Base-by-base conservation (phyloP, 1,140 invertebrate genomes). In the Lamellibrachia luymesi region DNA sequence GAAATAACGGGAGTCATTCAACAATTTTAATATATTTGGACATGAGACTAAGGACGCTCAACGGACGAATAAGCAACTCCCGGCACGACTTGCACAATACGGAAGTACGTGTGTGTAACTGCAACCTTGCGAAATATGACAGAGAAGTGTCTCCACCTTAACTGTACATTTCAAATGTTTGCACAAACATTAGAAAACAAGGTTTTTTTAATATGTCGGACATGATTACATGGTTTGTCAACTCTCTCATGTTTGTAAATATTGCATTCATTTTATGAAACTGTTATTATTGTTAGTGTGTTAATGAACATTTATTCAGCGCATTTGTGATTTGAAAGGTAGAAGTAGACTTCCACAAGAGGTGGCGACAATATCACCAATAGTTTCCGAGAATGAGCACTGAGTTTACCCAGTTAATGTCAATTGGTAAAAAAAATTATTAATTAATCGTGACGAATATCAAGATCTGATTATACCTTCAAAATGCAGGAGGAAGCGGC, bases 401-500 rank as follows among this genome's bases (percentile, higher is more conserved):
- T 1, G 38, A 38, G 64, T 22, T 22, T 80, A 10, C 2, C 64
- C 13, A 22, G 4, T 80, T 22, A 80, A 80, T 2, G 64, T 80
- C 25, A 80, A 80, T 80, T 17, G 0, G 13, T 80, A 80, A 80
- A 80, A 22, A 80, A 80, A 80, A 38, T 38, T 38, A 38, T 80
- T 0, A 56, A 22, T 80, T 80, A 80, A 4, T 22, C 64, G 7
- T 80, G 13, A 80, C 13, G 64, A 10, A 80, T 6, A 22, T 80
- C 4, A 80, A 80, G 64, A 80, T 0, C 4, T 2, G 25, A 80
- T 80, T 80, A 38, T 38, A 92, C 92, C 92, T 51, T 92, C 6
- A 27, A 51, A 92, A 2, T 51, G 92, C 51, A 92, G 51, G 8
- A 92, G 51, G 92, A 92, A 92, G 50, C 51, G 50, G 50, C 27